Evolutionary conservation across 2,888 invertebrate genomes (phyloP).

Genomic region (Caenorhabditis zanzibari): DNA sequence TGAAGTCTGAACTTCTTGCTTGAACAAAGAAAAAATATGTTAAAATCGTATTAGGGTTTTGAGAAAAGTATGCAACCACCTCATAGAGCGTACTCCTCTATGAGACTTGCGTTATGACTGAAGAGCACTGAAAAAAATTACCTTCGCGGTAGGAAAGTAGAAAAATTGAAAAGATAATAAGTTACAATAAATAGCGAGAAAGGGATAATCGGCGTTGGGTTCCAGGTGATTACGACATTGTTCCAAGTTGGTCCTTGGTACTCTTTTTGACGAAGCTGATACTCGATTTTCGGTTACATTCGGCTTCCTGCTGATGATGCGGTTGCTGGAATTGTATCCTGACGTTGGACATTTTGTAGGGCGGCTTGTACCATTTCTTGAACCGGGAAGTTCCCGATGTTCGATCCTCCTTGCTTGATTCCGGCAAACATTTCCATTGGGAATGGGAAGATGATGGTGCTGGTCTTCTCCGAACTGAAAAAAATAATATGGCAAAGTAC

Average conservation of each 20-base stretch:
- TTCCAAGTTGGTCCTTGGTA: conserved; percentile 25
- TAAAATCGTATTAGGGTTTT: too few species aligned
- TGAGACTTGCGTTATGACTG: too few species aligned
- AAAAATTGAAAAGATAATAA: not conserved
- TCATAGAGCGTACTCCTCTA: too few species aligned
- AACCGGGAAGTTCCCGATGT: conserved; percentile 29
- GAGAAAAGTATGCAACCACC: too few species aligned
- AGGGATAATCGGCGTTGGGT: too few species aligned
- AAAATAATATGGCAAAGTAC: not conserved
- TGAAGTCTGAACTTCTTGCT: too few species aligned
- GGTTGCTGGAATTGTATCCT: conserved; percentile 38
- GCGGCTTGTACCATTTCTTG: conserved; percentile 54
- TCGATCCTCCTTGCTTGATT: conserved; percentile 16
- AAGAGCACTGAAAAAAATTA: too few species aligned
- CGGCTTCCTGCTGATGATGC: conserved; percentile 31
- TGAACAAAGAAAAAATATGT: too few species aligned
- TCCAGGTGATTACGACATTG: not conserved
- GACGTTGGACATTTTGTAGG: conserved; percentile 45
- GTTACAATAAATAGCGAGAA: not conserved
- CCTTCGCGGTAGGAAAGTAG: not conserved
- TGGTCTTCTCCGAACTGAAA: conserved; percentile 71
- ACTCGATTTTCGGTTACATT: conserved; percentile 31
- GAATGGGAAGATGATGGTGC: conserved; percentile 73
- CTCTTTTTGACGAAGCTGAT: conserved; percentile 39
- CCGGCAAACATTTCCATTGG: conserved; percentile 71